These are phyloP conservation scores for Epinephelus cyanopodus DNA, from an alignment of 2,113 vertebrate species.

Conservation along the genomic window DNA sequence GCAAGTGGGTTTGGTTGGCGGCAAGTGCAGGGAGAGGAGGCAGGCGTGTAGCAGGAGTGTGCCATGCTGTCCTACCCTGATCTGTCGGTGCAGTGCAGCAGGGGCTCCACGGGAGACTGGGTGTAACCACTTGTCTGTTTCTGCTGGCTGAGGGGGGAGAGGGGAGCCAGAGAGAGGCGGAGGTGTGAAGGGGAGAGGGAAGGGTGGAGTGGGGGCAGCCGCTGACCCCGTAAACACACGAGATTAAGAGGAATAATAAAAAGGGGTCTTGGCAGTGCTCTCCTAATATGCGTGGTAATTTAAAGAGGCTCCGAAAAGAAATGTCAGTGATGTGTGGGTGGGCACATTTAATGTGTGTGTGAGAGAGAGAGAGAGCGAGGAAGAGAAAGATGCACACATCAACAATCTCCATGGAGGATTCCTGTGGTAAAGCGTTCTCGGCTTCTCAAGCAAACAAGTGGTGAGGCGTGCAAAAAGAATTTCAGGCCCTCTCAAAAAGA, in stretches of 20 bases:
- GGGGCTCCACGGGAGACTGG: slow-evolving; percentile 30
- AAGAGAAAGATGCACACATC: slow-evolving; percentile 26
- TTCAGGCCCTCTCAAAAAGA: slow-evolving; percentile 69
- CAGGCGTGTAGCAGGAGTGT: slow-evolving; percentile 36
- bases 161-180: slow-evolving; percentile 6
- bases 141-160: slow-evolving; percentile 19
- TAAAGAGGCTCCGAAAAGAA: slow-evolving; percentile 65
- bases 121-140: slow-evolving; percentile 58
- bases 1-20: slow-evolving; percentile 48
- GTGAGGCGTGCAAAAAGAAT: slow-evolving; percentile 76
- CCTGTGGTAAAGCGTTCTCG: slow-evolving; percentile 61
- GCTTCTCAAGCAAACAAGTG: slow-evolving; percentile 76
- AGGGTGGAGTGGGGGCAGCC: slow-evolving; percentile 16
- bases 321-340: slow-evolving; percentile 71
- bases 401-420: slow-evolving; percentile 69
- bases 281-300: slow-evolving; percentile 74
- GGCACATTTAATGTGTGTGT: slow-evolving; percentile 31
- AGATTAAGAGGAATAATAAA: slow-evolving; percentile 75
- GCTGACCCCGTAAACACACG: slow-evolving; percentile 62
- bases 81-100: slow-evolving; percentile 25
- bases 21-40: slow-evolving; percentile 33
- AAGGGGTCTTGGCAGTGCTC: slow-evolving; percentile 56
- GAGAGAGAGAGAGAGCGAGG: slow-evolving; percentile 2
- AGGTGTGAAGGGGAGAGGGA: slow-evolving; percentile 28
- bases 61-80: slow-evolving; percentile 48